These are phyloP conservation scores for Melitaea athalia DNA, from an alignment of 2,888 invertebrate species.

Conservation along the genomic window DNA sequence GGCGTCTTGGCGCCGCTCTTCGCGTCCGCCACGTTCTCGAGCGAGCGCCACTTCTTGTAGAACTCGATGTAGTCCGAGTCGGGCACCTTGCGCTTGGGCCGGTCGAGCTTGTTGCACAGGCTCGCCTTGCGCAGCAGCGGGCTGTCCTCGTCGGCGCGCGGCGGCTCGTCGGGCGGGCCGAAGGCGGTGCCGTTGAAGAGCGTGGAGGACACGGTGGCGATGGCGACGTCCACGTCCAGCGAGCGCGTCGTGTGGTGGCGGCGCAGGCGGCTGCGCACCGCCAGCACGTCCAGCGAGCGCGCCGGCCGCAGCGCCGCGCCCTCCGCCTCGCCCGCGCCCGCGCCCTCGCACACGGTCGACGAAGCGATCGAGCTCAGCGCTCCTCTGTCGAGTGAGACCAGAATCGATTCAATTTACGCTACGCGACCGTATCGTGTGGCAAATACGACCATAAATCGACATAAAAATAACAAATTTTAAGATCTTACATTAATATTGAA, in stretches of 20 bases:
- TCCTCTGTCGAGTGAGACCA: slow-evolving; percentile 56
- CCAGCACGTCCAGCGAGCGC: slow-evolving; percentile 48
- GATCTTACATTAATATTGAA: neutral
- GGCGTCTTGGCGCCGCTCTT: slow-evolving; percentile 81
- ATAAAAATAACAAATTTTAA: neutral
- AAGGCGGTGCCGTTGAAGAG: slow-evolving; percentile 74
- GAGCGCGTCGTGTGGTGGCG: slow-evolving; percentile 64
- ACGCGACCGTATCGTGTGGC: too few relatives aligned
- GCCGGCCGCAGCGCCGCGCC: slow-evolving; percentile 53
- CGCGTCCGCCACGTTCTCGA: slow-evolving; percentile 84
- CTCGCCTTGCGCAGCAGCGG: slow-evolving; percentile 76
- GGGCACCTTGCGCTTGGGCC: slow-evolving; percentile 65
- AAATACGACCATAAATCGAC: neutral
- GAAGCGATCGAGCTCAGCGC: slow-evolving; percentile 86
- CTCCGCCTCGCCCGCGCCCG: slow-evolving; percentile 43
- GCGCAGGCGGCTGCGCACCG: slow-evolving; percentile 54
- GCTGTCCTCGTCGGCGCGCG: slow-evolving; percentile 65
- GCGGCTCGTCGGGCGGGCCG: slow-evolving; percentile 62
- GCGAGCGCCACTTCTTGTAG: slow-evolving; percentile 89
- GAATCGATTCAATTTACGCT: too few relatives aligned
- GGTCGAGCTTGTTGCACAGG: slow-evolving; percentile 65
- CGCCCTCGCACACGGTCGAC: slow-evolving; percentile 80
- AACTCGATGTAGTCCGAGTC: slow-evolving; percentile 76
- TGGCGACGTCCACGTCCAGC: slow-evolving; percentile 61
- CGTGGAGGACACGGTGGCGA: slow-evolving; percentile 67